Base-by-base conservation (phyloP, 1,140 invertebrate genomes). In the Drosophila guanche region DNA sequence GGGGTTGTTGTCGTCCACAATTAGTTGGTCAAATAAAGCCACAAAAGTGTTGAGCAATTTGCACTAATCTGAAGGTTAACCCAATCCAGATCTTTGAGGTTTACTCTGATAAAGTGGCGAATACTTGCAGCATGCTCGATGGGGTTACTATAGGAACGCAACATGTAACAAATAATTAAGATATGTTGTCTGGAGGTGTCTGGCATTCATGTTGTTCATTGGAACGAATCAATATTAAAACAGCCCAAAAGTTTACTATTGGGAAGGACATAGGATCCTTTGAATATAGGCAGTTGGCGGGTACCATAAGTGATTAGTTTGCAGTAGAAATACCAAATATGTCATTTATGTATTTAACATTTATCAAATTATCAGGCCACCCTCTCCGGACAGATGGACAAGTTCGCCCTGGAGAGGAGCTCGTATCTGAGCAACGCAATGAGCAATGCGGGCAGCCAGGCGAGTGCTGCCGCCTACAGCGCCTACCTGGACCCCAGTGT, bases 401-500 rank as follows among this genome's bases (percentile, higher is more conserved):
- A 91, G 45, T 91, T 91, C 8, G 90, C 90, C 14, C 25, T 91
- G 63, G 91, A 91, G 62, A 90, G 91, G 50, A 91, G 90, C 47
- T 90, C 90, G n/a, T 91, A 91, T 73, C 67, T 90, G 27, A 90
- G 90, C 56, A 89, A 88, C 43, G 84, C 89, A 10, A 37, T 37
- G 33, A 37, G 33, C 33, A 37, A 37, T 12, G 78, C 77, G 25
- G 83, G 74, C 40, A 55, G 86, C 16, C 91, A 91, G 72, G 90
- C 89, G 25, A 91, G 89, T 57, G 86, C 79, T 7, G 68, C 53
- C 8, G 55, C 90, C 7, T 91, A 91, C 29, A 91, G 91, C 78
- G 94, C 94, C 42, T 96, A 96, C 79, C 91, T 96, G 63, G 95
- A 96, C 78, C 94, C 94, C 12, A 95, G 95, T 0, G 95, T 95